These are phyloP conservation scores for Aix galericulata DNA, from an alignment of 2,113 vertebrate species.

Conservation along the genomic window DNA sequence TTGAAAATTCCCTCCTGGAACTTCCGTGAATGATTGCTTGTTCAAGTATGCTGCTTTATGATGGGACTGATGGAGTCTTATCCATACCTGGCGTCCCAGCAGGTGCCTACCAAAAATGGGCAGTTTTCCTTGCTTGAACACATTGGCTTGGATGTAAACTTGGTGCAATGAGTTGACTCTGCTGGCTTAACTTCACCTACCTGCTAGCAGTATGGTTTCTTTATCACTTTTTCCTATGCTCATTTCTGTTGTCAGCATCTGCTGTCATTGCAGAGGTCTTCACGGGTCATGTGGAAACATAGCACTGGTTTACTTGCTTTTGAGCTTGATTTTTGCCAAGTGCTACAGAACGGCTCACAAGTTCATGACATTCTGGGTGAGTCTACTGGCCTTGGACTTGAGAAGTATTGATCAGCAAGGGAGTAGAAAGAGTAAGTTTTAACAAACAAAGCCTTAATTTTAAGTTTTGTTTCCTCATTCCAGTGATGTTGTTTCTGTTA, in stretches of 20 bases:
- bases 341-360: background rate
- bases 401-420: background rate
- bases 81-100: background rate
- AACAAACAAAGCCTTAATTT: background rate
- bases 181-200: background rate
- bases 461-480: background rate
- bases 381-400: background rate
- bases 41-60: background rate
- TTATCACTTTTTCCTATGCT: fast-evolving
- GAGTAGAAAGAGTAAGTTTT: background rate
- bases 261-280: background rate
- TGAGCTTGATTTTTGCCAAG: background rate
- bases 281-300: fast-evolving
- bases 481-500: background rate
- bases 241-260: background rate
- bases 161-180: background rate
- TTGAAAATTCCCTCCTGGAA: background rate
- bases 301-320: background rate
- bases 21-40: background rate
- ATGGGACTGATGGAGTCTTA: fast-evolving
- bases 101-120: background rate
- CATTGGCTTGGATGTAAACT: background rate
- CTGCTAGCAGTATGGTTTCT: background rate
- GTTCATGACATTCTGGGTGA: background rate
- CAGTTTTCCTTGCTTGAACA: background rate